Conservation (phyloP, 2,888 invertebrate species). For the Euzetes globulus region DNA sequence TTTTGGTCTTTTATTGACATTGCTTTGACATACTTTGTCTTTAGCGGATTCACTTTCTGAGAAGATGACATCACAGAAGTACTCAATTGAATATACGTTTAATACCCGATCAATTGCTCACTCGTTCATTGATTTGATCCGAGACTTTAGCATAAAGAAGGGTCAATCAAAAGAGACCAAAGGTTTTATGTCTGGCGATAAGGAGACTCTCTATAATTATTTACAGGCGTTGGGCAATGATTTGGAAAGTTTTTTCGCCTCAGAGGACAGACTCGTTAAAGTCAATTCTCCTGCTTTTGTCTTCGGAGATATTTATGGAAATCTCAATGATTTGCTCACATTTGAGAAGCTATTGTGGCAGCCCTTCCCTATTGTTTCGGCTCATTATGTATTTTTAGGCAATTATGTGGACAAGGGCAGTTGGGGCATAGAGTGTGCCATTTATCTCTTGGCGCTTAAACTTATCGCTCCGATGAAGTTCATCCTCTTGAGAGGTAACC, state of each 20-base stretch:
- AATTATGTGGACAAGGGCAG: slow-evolving; percentile 69
- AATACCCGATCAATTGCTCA: not conserved
- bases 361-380: slow-evolving; percentile 58
- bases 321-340: slow-evolving; percentile 57
- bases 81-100: slow-evolving; percentile 27
- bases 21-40: not conserved
- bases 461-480: slow-evolving; percentile 59
- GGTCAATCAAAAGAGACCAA: not conserved
- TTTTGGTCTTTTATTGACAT: no score
- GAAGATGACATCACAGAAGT: not conserved
- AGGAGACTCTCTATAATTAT: slow-evolving; percentile 14
- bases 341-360: slow-evolving; percentile 62
- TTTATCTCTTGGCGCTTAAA: slow-evolving; percentile 63
- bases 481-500: slow-evolving; percentile 62
- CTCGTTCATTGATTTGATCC: slow-evolving; percentile 5
- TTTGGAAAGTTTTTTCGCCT: slow-evolving; percentile 51
- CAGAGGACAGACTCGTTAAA: slow-evolving; percentile 54
- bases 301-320: slow-evolving; percentile 66
- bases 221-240: slow-evolving; percentile 51
- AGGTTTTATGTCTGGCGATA: slow-evolving; percentile 10
- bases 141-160: slow-evolving; percentile 11
- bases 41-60: not conserved
- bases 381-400: slow-evolving; percentile 62
- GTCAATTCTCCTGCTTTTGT: slow-evolving; percentile 55
- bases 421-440: slow-evolving; percentile 55